phyloP scores from a whole-genome alignment of 2,888 invertebrate genomes.

The Micoletzkya japonica region DNA sequence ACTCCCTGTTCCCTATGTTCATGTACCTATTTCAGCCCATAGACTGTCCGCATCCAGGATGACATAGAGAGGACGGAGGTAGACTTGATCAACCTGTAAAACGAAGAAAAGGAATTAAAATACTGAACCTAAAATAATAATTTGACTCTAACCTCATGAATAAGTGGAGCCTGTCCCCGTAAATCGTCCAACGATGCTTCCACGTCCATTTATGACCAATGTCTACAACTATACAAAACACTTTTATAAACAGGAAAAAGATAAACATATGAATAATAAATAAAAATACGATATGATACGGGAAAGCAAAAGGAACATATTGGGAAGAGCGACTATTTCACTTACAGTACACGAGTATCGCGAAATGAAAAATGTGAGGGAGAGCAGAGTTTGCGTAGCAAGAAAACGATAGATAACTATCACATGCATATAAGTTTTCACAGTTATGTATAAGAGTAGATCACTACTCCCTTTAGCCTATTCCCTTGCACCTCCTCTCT shows the following conservation, averaged over 20 bases:
- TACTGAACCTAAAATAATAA: not conserved
- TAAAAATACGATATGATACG: not conserved
- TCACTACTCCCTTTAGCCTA: no score
- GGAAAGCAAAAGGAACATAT: not conserved
- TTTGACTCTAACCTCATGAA: slow-evolving; percentile 12
- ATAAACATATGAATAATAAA: not conserved
- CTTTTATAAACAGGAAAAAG: not conserved
- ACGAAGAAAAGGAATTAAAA: not conserved
- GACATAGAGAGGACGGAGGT: slow-evolving; percentile 70
- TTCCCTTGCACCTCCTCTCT: no score
- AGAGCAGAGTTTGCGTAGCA: not conserved
- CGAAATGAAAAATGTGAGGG: not conserved
- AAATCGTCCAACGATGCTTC: slow-evolving; percentile 4
- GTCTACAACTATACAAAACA: no score
- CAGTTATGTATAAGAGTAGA: no score
- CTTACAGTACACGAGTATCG: not conserved
- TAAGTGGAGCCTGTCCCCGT: slow-evolving; percentile 7
- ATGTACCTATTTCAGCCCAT: slow-evolving; percentile 81
- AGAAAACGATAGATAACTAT: no score
- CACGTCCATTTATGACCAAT: not conserved
- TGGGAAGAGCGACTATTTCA: not conserved
- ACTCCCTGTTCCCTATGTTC: not conserved
- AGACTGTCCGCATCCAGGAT: slow-evolving; percentile 79
- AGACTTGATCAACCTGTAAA: not conserved
- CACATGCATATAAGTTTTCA: no score